These are phyloP conservation scores for Siniperca undulata DNA, from an alignment of 2,797 vertebrate species.

Conservation along the genomic window DNA sequence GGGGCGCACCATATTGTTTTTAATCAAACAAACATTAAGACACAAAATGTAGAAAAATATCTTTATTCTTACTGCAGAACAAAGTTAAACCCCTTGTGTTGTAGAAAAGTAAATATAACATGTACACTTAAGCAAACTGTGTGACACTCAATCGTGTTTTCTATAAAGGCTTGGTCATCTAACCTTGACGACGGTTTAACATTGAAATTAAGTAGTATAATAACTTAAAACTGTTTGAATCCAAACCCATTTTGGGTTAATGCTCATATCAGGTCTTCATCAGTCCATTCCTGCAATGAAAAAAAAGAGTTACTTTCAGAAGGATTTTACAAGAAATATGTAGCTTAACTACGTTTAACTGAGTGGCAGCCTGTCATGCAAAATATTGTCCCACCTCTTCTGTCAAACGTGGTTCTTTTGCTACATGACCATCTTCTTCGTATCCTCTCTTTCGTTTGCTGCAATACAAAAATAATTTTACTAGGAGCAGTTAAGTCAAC, in stretches of 20 bases:
- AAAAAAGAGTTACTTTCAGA: background rate
- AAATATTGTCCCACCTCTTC: slow-evolving; percentile 70
- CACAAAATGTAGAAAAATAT: slow-evolving; percentile 68
- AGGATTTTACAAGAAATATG: background rate
- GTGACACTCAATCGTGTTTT: background rate
- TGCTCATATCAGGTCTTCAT: slow-evolving; percentile 86
- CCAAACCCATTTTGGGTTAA: background rate
- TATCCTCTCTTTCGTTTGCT: slow-evolving; percentile 96
- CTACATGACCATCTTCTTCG: slow-evolving; percentile 91
- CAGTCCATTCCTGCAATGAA: slow-evolving; percentile 90
- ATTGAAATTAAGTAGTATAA: slow-evolving; percentile 13
- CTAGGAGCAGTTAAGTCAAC: background rate
- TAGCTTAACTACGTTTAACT: background rate
- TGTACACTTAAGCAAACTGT: slow-evolving; percentile 25
- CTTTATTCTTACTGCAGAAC: slow-evolving; percentile 67
- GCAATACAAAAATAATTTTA: slow-evolving; percentile 33
- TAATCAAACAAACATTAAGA: slow-evolving; percentile 6
- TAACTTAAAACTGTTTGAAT: slow-evolving; percentile 21
- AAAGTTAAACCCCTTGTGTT: slow-evolving; percentile 24
- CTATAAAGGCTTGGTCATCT: background rate
- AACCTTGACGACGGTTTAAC: slow-evolving; percentile 1
- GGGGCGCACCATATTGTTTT: too few relatives aligned
- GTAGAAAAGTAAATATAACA: slow-evolving; percentile 35
- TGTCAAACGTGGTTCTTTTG: slow-evolving; percentile 85
- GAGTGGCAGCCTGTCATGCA: background rate